Conservation (phyloP, 2,888 invertebrate genomes). For the Pyrocoelia pectoralis region DNA sequence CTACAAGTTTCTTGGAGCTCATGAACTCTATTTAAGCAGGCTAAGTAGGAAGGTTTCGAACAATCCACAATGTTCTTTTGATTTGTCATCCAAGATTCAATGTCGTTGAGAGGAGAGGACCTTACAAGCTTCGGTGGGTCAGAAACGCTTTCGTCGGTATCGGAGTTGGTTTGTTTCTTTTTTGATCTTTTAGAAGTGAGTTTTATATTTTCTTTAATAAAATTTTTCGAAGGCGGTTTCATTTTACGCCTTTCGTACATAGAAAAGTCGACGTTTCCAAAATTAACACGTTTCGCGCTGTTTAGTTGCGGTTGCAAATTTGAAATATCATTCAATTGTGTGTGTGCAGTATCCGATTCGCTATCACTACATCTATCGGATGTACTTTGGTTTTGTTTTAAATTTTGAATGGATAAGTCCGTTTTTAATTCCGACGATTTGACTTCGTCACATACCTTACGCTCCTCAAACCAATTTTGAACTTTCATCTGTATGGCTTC, state of each 20-base stretch:
- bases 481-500: slow-evolving; percentile 29
- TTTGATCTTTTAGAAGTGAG: background rate
- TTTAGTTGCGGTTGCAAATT: background rate
- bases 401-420: slow-evolving; percentile 22
- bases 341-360: background rate
- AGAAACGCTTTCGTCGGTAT: background rate
- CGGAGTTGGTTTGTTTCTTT: background rate
- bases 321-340: background rate
- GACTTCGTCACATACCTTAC: slow-evolving; percentile 20
- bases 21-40: slow-evolving; percentile 47
- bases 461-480: slow-evolving; percentile 42
- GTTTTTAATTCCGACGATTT: slow-evolving; percentile 24
- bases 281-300: slow-evolving; percentile 11
- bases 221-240: slow-evolving; percentile 18
- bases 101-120: slow-evolving; percentile 20
- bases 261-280: background rate
- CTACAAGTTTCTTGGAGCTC: slow-evolving; percentile 35
- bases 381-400: slow-evolving; percentile 22
- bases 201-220: slow-evolving; percentile 30
- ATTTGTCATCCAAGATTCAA: slow-evolving; percentile 52
- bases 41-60: slow-evolving; percentile 46
- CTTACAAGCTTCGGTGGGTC: slow-evolving; percentile 39
- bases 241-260: slow-evolving; percentile 18
- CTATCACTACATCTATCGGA: background rate
- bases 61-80: background rate